Evolutionary conservation across 2,797 vertebrate species (phyloP).

Genomic region (Coilia nasus): DNA sequence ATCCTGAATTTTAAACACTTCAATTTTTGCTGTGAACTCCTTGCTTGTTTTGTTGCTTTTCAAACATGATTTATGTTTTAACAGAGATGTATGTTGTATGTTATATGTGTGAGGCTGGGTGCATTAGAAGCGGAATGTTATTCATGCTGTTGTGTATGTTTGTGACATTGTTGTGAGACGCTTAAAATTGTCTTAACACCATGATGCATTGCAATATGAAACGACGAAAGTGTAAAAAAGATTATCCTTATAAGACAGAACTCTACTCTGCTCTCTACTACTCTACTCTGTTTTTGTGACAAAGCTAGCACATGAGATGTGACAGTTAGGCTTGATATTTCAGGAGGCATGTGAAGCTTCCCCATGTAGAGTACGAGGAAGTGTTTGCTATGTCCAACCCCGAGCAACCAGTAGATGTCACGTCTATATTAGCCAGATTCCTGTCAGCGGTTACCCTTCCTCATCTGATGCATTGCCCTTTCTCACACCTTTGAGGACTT

Average conservation of each 20-base stretch:
- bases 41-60: neutral
- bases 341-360: neutral
- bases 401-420: neutral
- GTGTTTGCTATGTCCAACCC: slow-evolving; percentile 6
- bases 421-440: slow-evolving; percentile 6
- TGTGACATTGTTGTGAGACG: too few species aligned
- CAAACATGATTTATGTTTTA: neutral
- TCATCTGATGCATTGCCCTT: neutral
- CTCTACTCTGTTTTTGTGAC: neutral
- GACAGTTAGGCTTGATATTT: neutral
- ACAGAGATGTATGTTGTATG: too few species aligned
- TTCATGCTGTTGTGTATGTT: too few species aligned
- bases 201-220: too few species aligned
- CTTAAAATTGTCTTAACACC: too few species aligned
- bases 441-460: neutral
- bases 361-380: neutral
- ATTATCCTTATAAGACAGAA: too few species aligned
- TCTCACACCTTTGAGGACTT: neutral
- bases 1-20: too few species aligned
- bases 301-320: neutral
- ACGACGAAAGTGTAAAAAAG: too few species aligned
- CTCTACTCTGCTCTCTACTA: too few species aligned
- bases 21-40: neutral
- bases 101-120: too few species aligned
- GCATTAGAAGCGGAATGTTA: too few species aligned